phyloP scores from a whole-genome alignment of 2,888 invertebrate species.

The Athalia circularis region DNA sequence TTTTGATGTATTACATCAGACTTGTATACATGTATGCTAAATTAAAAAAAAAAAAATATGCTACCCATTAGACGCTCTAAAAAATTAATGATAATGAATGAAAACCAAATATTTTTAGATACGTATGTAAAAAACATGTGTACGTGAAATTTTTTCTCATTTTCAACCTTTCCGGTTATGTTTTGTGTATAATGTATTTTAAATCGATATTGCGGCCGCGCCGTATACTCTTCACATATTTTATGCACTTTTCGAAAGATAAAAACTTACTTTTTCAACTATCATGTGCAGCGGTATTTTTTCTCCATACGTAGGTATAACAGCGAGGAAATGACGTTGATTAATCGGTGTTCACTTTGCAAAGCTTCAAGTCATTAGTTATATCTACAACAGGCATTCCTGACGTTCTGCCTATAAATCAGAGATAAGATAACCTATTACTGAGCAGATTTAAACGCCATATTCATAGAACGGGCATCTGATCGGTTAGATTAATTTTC shows the following conservation, averaged over 20 bases:
- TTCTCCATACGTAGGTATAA: not conserved
- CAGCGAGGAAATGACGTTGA: slow-evolving; percentile 13
- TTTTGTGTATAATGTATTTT: too few relatives aligned
- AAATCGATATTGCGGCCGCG: too few relatives aligned
- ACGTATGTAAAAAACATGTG: too few relatives aligned
- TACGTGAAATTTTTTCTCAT: too few relatives aligned
- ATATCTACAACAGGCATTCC: slow-evolving; percentile 25
- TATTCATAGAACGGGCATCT: not conserved
- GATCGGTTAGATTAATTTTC: slow-evolving; percentile 6
- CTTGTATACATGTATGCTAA: not conserved
- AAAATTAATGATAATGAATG: too few relatives aligned
- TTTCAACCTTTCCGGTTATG: too few relatives aligned
- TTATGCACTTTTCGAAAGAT: not conserved
- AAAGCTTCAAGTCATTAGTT: slow-evolving; percentile 25
- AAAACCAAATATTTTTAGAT: too few relatives aligned
- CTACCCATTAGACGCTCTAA: not conserved
- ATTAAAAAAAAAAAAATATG: not conserved
- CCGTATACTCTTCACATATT: too few relatives aligned
- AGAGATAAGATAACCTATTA: slow-evolving; percentile 30
- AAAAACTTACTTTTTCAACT: slow-evolving; percentile 37
- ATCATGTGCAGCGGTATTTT: not conserved
- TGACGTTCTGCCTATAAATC: slow-evolving; percentile 36
- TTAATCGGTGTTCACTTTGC: slow-evolving; percentile 25
- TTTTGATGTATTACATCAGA: not conserved
- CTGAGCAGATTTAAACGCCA: slow-evolving; percentile 10